Base-by-base conservation (phyloP, 2,797 vertebrate species). In the Coregonus sp. region DNA sequence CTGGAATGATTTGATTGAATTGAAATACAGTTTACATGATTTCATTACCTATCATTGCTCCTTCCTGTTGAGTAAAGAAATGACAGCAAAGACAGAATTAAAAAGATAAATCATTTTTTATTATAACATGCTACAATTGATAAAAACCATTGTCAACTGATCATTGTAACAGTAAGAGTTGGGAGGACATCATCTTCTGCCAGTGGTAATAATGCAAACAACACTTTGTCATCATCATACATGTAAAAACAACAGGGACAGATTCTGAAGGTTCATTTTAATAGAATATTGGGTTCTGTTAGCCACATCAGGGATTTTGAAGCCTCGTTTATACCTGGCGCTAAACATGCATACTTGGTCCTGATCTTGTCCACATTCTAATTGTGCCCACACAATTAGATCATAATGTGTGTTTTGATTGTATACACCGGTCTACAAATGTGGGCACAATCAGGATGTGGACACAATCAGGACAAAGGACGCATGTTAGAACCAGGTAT, bases 51-150 rank as follows among this genome's bases (percentile, higher is more conserved):
- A 33, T 31, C 29, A 4, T 67, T 29, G 1, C 61, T 52, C 16
- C 67, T 37, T n/a, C n/a, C 5, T 37, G 16, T 37, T 40, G 68
- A 4, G 50, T 12, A 72, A 47, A 69, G 11, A 16, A 76, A 70
- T 73, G 6, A 75, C n/a, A 40, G 25, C 63, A 76, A 12, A 29
- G 52, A 16, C 72, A 4, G 1, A 4, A 35, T 72, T 85, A 90
- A 78, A 91, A 92, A 91, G 87, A 82, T 88, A 89, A 75, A 88
- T 84, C 70, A 54, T 78, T 80, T 83, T 91, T 91, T 89, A 89
- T 86, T 87, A 78, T 85, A 88, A 90, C 79, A 88, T 90, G 91
- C 89, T 87, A 85, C 88, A 84, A 73, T 73, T 33, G 79, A 78
- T 85, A 89, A 70, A 89, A 87, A 87, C 81, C 72, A 77, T 78